Evolutionary conservation across 1,140 invertebrate genomes (phyloP).

Genomic region (Brachionus koreanus): DNA sequence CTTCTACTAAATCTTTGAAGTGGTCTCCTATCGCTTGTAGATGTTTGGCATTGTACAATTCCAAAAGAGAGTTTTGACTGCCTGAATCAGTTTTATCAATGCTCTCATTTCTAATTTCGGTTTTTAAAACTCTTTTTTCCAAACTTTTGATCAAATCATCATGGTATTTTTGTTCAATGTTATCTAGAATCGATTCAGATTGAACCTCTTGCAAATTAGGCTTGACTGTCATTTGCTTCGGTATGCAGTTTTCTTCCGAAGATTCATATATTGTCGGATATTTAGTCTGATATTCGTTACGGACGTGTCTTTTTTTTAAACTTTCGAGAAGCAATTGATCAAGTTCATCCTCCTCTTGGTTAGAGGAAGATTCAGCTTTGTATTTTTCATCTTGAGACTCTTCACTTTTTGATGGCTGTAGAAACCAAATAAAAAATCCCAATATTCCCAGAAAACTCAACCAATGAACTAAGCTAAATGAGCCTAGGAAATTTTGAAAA

Average conservation of each 20-base stretch:
- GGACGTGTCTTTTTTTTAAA: slow-evolving; percentile 1
- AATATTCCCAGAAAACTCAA: slow-evolving; percentile 34
- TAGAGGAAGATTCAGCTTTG: not conserved
- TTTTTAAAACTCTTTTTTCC: not conserved
- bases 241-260: not conserved
- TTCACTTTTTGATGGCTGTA: not conserved
- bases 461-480: not conserved
- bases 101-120: not conserved
- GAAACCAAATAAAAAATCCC: slow-evolving; percentile 36
- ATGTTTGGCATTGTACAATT: slow-evolving; percentile 13
- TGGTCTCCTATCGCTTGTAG: slow-evolving; percentile 34
- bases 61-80: slow-evolving; percentile 39
- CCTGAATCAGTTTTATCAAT: not conserved
- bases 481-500: not conserved
- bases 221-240: not conserved
- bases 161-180: not conserved
- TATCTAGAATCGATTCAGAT: not conserved
- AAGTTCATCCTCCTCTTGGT: not conserved
- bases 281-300: slow-evolving; percentile 4
- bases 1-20: slow-evolving; percentile 28
- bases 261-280: slow-evolving; percentile 29
- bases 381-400: not conserved
- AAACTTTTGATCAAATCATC: not conserved
- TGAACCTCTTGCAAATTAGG: not conserved
- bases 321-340: not conserved